Evolutionary conservation across 2,797 vertebrate species (phyloP), one percentile per base, ranked within the genome.

Genomic region (Scyliorhinus canicula): DNA sequence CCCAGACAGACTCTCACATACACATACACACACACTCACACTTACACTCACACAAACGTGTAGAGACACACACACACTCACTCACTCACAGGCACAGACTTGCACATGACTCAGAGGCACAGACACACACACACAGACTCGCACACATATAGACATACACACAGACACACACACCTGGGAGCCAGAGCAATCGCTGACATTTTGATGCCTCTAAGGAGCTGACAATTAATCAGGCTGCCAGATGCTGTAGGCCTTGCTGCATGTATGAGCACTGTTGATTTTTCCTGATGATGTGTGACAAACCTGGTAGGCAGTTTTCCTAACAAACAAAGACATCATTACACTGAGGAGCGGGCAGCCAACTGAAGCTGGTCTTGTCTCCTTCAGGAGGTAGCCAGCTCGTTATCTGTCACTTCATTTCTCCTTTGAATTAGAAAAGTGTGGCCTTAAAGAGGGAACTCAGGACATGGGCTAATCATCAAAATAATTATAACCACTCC

Each of bases 211-310:
- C 86, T 21, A 35, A n/a, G 86, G 55, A 35, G 4, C 35, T 50
- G 74, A 21, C 55, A 90, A 90, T 90, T 90, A 90, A n/a, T 90
- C 86, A 90, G 52, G 57, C 12, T 40, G 40, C 57, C 57, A 91
- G 16, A 91, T 91, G 88, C 57, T 65, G 24, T 19, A 0, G 35
- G 57, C 2, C n/a, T 40, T 24, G 35, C 35, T 63, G 35, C n/a
- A 44, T 91, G 19, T 91, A 19, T 40, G 19, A n/a, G 57, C 88
- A 44, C 24, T 57, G n/a, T 35, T 40, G 57, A 40, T 91, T 44
- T 35, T 60, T 63, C 63, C 55, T 91, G 88, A 63, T 44, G 57
- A 91, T 63, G 57, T 63, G 88, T 40, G 57, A 0, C 21, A 44
- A 11, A 35, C 19, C 88, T 91, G n/a, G 35, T 11, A 40, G 2